Conservation (phyloP, 2,797 vertebrate species). For the Todus mexicanus region DNA sequence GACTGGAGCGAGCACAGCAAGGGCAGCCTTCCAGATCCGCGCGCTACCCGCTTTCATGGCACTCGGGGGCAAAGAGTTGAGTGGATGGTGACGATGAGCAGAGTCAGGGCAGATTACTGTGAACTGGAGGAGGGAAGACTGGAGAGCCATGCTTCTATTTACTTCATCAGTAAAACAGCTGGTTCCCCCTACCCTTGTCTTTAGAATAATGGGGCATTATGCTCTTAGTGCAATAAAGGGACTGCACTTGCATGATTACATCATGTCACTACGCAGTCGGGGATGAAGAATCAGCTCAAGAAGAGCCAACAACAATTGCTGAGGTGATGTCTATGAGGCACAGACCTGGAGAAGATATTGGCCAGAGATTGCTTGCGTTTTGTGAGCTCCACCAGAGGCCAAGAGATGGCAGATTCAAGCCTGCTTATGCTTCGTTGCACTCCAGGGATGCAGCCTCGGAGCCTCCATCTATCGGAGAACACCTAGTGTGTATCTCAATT, state of each 20-base stretch:
- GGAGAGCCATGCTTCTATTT: background rate
- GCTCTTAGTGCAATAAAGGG: background rate
- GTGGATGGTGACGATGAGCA: background rate
- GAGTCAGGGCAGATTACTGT: background rate
- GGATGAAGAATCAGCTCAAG: slow-evolving; percentile 6
- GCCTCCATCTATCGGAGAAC: rapidly evolving
- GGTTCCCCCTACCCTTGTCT: background rate
- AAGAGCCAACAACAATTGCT: slow-evolving; percentile 47
- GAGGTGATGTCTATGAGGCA: slow-evolving; percentile 55
- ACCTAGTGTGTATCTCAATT: background rate
- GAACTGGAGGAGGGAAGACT: background rate
- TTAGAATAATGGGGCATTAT: slow-evolving; percentile 17
- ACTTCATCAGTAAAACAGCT: background rate
- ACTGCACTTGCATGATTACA: background rate
- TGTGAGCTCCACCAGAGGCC: background rate
- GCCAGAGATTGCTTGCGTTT: background rate
- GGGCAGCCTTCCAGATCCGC: slow-evolving; percentile 53
- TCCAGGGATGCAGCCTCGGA: background rate
- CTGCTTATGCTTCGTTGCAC: rapidly evolving
- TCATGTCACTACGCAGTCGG: background rate
- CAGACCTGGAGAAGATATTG: background rate
- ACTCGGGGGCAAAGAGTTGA: background rate
- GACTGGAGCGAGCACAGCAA: background rate
- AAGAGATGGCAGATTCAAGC: background rate
- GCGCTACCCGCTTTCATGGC: background rate